phyloP scores from a whole-genome alignment of 2,113 vertebrate species.

The Platichthys flesus region DNA sequence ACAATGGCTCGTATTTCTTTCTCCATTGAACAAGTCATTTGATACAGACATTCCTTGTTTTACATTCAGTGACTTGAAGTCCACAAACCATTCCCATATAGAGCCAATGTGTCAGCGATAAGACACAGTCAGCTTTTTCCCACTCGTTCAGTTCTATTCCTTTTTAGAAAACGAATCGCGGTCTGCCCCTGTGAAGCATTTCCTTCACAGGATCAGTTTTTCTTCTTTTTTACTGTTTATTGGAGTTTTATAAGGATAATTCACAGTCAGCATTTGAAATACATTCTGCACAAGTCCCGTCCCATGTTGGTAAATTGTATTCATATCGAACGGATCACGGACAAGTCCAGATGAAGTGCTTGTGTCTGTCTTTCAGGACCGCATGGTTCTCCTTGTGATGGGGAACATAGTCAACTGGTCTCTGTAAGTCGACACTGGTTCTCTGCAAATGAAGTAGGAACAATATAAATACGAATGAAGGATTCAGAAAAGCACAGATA shows the following conservation, averaged over 20 bases:
- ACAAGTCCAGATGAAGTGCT: not conserved
- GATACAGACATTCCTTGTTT: slow-evolving; percentile 80
- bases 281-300: too few relatives aligned
- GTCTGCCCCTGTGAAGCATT: slow-evolving; percentile 44
- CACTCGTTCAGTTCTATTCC: slow-evolving; percentile 30
- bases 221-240: too few relatives aligned
- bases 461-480: not conserved
- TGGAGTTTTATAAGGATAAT: too few relatives aligned
- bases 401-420: slow-evolving; percentile 99
- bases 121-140: slow-evolving; percentile 37
- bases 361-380: slow-evolving; percentile 84
- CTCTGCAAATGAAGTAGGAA: not conserved
- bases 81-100: slow-evolving; percentile 56
- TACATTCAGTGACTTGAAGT: slow-evolving; percentile 78
- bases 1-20: slow-evolving; percentile 57
- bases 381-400: slow-evolving; percentile 97
- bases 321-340: too few relatives aligned
- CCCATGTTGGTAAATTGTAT: too few relatives aligned
- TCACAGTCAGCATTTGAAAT: too few relatives aligned
- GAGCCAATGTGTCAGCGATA: slow-evolving; percentile 45
- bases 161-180: slow-evolving; percentile 35
- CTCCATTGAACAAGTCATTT: slow-evolving; percentile 58
- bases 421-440: slow-evolving; percentile 85
- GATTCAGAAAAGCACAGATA: not conserved
- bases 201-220: slow-evolving; percentile 56